phyloP scores from a whole-genome alignment of 2,888 invertebrate genomes.

The Sinodicranocentrus sp. region DNA sequence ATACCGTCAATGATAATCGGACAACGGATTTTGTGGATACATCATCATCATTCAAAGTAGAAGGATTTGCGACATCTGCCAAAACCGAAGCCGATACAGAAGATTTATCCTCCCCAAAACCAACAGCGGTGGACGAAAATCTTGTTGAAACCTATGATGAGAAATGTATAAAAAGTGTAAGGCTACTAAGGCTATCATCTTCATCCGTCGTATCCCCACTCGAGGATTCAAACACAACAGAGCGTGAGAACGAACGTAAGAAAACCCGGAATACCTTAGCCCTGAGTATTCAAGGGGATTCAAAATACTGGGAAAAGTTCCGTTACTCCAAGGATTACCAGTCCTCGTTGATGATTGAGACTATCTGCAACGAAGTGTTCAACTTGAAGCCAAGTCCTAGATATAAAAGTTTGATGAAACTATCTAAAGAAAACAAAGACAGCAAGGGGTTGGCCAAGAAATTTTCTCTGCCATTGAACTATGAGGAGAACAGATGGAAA shows the following conservation, averaged over 20 bases:
- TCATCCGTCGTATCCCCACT: no score
- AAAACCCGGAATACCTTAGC: slow-evolving; percentile 4
- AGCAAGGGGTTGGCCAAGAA: slow-evolving; percentile 12
- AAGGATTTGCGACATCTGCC: neutral
- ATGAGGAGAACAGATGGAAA: slow-evolving; percentile 32
- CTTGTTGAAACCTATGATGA: no score
- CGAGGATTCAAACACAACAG: slow-evolving; percentile 32
- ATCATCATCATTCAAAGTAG: slow-evolving; percentile 18
- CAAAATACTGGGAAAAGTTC: slow-evolving; percentile 60
- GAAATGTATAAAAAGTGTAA: neutral
- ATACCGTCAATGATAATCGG: slow-evolving; percentile 30
- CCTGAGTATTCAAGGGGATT: slow-evolving; percentile 48
- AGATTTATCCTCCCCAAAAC: neutral
- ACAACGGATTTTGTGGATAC: slow-evolving; percentile 5
- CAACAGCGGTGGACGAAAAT: neutral
- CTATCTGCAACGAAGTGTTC: slow-evolving; percentile 57
- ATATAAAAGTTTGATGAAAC: slow-evolving; percentile 59
- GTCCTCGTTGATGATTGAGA: slow-evolving; percentile 51
- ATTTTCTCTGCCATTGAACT: neutral
- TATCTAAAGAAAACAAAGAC: slow-evolving; percentile 39
- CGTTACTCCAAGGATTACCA: slow-evolving; percentile 60
- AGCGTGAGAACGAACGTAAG: neutral
- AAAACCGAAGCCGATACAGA: neutral
- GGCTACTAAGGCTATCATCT: slow-evolving; percentile 19
- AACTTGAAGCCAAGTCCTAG: slow-evolving; percentile 52